Evolutionary conservation across 2,113 vertebrate species (phyloP), one percentile per base, ranked within the genome.

Genomic region (Nipponia nippon): DNA sequence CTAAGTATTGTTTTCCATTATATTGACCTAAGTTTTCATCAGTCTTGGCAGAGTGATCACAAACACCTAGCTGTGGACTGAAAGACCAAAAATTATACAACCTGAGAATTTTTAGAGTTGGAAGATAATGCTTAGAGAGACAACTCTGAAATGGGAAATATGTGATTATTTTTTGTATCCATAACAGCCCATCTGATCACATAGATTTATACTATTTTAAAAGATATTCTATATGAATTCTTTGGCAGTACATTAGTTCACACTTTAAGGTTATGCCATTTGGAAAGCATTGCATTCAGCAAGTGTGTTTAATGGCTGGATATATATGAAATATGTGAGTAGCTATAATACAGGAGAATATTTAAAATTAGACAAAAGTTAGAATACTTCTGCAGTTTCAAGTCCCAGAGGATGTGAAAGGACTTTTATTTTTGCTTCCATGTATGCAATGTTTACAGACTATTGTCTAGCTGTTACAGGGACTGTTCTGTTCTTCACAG

Each of bases 21-120:
- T 55, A 56, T 17, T 65, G 21, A 49, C 21, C 14, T 27, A 61
- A 19, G 2, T 52, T 69, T 94, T 75, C 9, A 55, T 87, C 50
- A 46, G 16, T 75, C 30, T 53, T 91, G 65, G 22, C 46, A 83
- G 49, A 52, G 14, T 53, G 44, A 72, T 17, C 27, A 61, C 9
- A n/a, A 44, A 76, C 32, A 50, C 21, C 9, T 18, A 42, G 7
- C 13, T 0, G 0, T 53, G 16, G 10, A 49, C 29, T 44, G 36
- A 49, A 79, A 84, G 36, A 14, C 15, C 42, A 52, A 53, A 62
- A 62, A 56, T 69, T 44, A 67, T 13, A 26, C 12, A 63, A 36
- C 7, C 46, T 82, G 26, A 72, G 19, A 79, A 58, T 58, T 78
- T 87, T 78, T 79, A 22, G 18, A 46, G 8, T 61, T 91, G 40